Percentiles rank a stretch among this genome's conserved stretches.
These are phyloP conservation scores for Ammodytes dubius DNA, from an alignment of 2,113 vertebrate genomes.

Conservation along the genomic window DNA sequence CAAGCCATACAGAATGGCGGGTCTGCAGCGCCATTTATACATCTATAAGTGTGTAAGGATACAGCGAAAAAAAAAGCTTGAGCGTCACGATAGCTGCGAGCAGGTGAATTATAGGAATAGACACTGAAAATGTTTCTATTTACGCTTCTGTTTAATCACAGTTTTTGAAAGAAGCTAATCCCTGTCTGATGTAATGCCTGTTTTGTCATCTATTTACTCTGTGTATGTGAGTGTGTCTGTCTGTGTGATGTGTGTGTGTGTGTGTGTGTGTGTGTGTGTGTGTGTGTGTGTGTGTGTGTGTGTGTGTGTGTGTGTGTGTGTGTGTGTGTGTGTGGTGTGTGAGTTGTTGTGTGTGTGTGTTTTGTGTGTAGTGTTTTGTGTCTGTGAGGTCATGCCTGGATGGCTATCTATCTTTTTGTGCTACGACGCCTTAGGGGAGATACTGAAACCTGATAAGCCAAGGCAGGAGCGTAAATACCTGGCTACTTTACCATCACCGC, in stretches of 20 bases:
- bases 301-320: slow-evolving; percentile 30
- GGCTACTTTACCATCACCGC: slow-evolving; percentile 76
- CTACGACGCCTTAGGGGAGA: slow-evolving; percentile 72
- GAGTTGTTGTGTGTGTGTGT: slow-evolving; percentile 33
- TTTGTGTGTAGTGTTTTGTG: slow-evolving; percentile 42
- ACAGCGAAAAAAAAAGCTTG: background rate
- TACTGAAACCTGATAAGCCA: slow-evolving; percentile 84
- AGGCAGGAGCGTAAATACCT: slow-evolving; percentile 80
- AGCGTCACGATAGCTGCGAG: background rate
- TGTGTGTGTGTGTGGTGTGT: slow-evolving; percentile 13
- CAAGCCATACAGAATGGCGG: background rate
- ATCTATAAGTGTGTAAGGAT: background rate
- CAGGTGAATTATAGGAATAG: background rate
- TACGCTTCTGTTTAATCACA: slow-evolving; percentile 8
- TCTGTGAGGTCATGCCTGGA: slow-evolving; percentile 82
- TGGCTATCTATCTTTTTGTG: slow-evolving; percentile 83
- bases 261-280: slow-evolving; percentile 50
- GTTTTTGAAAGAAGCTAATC: slow-evolving; percentile 45
- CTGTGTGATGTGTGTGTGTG: slow-evolving; percentile 33
- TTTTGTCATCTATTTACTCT: slow-evolving; percentile 42
- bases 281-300: slow-evolving; percentile 51
- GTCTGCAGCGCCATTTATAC: background rate
- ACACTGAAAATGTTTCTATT: background rate
- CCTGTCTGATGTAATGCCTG: slow-evolving; percentile 48
- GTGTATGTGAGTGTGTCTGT: slow-evolving; percentile 16